phyloP scores from a whole-genome alignment of 2,888 invertebrate species.

The Caenorhabditis doughertyi region DNA sequence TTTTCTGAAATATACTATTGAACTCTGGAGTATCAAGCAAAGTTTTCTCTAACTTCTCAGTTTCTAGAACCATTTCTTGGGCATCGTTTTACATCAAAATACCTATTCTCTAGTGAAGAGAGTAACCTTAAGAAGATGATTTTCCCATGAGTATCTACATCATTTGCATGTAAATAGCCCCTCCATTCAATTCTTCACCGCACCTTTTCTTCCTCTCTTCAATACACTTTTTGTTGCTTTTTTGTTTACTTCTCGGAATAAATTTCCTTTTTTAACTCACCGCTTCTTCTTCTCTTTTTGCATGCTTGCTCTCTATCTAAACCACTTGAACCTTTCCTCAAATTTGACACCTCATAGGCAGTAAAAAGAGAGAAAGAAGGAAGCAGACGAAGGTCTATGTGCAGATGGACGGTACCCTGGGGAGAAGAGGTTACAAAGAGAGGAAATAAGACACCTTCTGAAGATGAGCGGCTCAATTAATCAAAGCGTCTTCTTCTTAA shows the following conservation, averaged over 20 bases:
- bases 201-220: neutral
- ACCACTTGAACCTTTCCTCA: slow-evolving; percentile 16
- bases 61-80: no score
- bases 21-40: no score
- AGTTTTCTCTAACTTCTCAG: no score
- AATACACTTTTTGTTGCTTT: neutral
- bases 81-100: no score
- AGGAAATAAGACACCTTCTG: slow-evolving; percentile 40
- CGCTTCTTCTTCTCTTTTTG: neutral
- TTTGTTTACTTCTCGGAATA: neutral
- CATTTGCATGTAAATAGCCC: slow-evolving; percentile 22
- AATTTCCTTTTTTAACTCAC: slow-evolving; percentile 7
- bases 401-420: slow-evolving; percentile 44
- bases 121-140: neutral
- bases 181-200: neutral
- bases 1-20: no score
- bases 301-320: neutral
- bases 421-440: slow-evolving; percentile 8
- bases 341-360: slow-evolving; percentile 16
- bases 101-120: no score
- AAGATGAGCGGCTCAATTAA: slow-evolving; percentile 36
- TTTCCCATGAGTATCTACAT: slow-evolving; percentile 16
- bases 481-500: slow-evolving; percentile 25
- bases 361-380: neutral
- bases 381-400: neutral